Base-by-base conservation (phyloP, 1,140 invertebrate genomes). In the Sarcophaga bullata region DNA sequence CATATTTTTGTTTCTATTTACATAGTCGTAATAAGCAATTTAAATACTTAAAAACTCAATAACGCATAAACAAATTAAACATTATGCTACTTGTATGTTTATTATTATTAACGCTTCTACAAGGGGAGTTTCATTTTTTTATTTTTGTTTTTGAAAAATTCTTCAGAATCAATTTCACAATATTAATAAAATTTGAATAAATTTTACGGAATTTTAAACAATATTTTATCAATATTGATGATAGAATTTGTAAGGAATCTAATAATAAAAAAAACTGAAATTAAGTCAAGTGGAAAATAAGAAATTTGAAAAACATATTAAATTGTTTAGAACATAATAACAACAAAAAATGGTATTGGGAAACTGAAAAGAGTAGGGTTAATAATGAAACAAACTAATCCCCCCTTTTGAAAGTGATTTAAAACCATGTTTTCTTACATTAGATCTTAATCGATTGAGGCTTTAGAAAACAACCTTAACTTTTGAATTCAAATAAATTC, bases 141-240 rank as follows among this genome's bases (percentile, higher is more conserved):
- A n/a, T n/a, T n/a, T n/a, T n/a, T n/a, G n/a, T n/a, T n/a, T n/a
- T n/a, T n/a, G n/a, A 73, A 52, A 76, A 78, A 78, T 78, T 78
- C 75, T 78, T 78, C 48, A 78, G 75, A 78, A 78, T 78, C 75
- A 52, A 78, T 78, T 78, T 78, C 75, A 78, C 25, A 25, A 73
- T 50, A 52, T 19, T 78, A 78, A 78, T 78, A 78, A 52, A 78
- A 78, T 78, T 78, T 78, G 49, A 78, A 78, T 78, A 78, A 78
- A 78, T 78, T 78, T 52, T 78, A 78, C 49, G 75, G 75, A 3
- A 78, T 78, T 78, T 78, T 78, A 78, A 78, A 52, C 48, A 49
- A 50, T 52, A 78, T 50, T 50, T n/a, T 46, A 78, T 78, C 50
- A 52, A 76, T 49, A 76, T 52, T 78, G 49, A 37, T 37, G 25